phyloP scores from a whole-genome alignment of 2,888 invertebrate species.

The Amiota mariae region DNA sequence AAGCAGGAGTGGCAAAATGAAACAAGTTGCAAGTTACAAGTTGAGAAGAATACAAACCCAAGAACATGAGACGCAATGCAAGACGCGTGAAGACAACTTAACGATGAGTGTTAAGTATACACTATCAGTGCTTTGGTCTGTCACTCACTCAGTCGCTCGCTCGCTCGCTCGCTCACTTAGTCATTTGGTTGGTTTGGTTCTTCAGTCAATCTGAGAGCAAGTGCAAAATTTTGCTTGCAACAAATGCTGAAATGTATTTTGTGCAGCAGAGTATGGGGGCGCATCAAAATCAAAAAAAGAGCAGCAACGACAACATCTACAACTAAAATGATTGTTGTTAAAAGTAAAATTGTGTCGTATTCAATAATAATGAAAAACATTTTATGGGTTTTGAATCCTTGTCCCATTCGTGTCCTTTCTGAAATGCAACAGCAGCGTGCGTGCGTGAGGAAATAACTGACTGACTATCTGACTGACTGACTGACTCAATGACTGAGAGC shows the following conservation, averaged over 20 bases:
- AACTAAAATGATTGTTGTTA: slow-evolving; percentile 43
- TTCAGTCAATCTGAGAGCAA: no score
- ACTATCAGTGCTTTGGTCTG: slow-evolving; percentile 30
- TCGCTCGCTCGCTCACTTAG: neutral
- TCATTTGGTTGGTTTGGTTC: neutral
- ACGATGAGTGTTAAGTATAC: slow-evolving; percentile 21
- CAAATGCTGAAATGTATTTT: neutral
- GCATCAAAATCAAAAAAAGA: neutral
- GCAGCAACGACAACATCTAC: no score
- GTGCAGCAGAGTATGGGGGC: neutral
- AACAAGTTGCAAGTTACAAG: no score
- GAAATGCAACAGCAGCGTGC: neutral
- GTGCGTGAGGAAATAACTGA: neutral
- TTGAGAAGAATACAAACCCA: no score
- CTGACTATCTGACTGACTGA: no score
- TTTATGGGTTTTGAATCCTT: neutral
- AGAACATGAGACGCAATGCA: no score
- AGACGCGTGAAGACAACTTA: no score
- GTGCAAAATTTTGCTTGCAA: no score
- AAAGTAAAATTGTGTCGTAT: slow-evolving; percentile 67
- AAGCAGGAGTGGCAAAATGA: neutral
- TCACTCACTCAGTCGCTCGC: slow-evolving; percentile 19
- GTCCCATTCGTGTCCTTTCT: neutral
- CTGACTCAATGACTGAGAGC: no score
- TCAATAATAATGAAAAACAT: slow-evolving; percentile 50